Base-by-base conservation (phyloP, 2,797 vertebrate genomes). In the Paratrypauchen microcephalus region DNA sequence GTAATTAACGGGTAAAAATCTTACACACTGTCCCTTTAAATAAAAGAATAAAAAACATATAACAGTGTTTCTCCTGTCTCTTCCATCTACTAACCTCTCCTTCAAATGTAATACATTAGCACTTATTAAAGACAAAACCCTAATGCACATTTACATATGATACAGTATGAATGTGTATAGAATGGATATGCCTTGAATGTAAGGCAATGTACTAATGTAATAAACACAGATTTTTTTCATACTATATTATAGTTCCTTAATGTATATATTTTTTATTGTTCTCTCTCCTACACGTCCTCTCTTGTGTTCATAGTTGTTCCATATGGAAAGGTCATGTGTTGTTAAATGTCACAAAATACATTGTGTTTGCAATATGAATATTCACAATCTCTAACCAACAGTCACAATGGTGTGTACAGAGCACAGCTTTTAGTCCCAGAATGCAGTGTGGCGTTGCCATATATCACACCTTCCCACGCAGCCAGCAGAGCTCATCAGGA, bases 301-400 rank as follows among this genome's bases (percentile, higher is more conserved):
- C 79, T 78, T 79, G 68, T 81, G 80, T 83, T 74, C 65, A 68
- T 70, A 78, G 72, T 66, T 74, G 79, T 75, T 81, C 78, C 63
- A 54, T 67, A 76, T 36, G 50, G 79, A 85, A 87, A 87, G 82
- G 83, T 88, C 84, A 81, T 26, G 59, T 45, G 64, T 65, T 47
- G 41, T 61, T 60, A 59, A 58, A 26, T 41, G 26, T 54, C 74
- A 79, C 76, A 72, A 56, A 79, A 72, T 56, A 56, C 19, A 26
- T 28, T 36, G 63, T 66, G 48, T 52, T 30, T 65, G 23, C 28
- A 55, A 66, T 59, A 55, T 65, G 18, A 11, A 36, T 15, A 54
- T 56, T 72, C 41, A 26, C 48, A 23, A 26, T 9, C 55, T 5
- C 36, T 24, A 36, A 45, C 15, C 64, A 68, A 66, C 58, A 67